phyloP scores from a whole-genome alignment of 2,113 vertebrate species.

The Campylomormyrus tamandua region DNA sequence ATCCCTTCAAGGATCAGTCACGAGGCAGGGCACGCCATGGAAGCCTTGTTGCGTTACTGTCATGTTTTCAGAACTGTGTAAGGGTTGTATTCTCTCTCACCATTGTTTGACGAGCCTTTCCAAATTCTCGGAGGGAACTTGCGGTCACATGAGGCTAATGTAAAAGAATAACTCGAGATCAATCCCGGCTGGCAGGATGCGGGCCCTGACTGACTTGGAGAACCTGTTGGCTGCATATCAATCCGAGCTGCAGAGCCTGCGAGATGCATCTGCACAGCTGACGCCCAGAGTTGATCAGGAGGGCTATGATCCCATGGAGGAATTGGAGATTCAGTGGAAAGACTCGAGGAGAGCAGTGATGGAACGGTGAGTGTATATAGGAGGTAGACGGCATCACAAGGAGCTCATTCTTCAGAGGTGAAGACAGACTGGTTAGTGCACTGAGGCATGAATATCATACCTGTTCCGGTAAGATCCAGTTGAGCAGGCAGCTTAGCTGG shows the following conservation, averaged over 20 bases:
- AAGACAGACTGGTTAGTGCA: not conserved
- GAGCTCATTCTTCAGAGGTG: not conserved
- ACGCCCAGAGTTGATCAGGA: slow-evolving; percentile 42
- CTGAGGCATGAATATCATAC: not conserved
- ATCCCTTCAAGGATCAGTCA: not conserved
- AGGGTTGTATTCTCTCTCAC: not conserved
- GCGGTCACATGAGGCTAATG: not conserved
- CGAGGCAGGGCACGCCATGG: not conserved
- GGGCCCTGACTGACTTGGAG: slow-evolving; percentile 69
- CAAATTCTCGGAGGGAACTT: not conserved
- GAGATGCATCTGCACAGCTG: slow-evolving; percentile 52
- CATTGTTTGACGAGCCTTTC: not conserved
- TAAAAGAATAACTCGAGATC: not conserved
- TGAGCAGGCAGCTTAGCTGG: not conserved
- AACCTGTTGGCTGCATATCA: slow-evolving; percentile 60
- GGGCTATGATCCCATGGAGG: slow-evolving; percentile 49
- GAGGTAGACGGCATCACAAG: not conserved
- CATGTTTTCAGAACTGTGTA: not conserved
- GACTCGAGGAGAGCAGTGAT: slow-evolving; percentile 60
- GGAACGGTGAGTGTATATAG: slow-evolving; percentile 59
- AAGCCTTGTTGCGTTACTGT: not conserved
- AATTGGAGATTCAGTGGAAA: slow-evolving; percentile 67
- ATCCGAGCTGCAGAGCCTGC: slow-evolving; percentile 62
- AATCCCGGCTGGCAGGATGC: slow-evolving; percentile 57
- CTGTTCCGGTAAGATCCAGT: not conserved